Base-by-base conservation (phyloP, 2,888 invertebrate genomes). In the Latheticus oryzae region DNA sequence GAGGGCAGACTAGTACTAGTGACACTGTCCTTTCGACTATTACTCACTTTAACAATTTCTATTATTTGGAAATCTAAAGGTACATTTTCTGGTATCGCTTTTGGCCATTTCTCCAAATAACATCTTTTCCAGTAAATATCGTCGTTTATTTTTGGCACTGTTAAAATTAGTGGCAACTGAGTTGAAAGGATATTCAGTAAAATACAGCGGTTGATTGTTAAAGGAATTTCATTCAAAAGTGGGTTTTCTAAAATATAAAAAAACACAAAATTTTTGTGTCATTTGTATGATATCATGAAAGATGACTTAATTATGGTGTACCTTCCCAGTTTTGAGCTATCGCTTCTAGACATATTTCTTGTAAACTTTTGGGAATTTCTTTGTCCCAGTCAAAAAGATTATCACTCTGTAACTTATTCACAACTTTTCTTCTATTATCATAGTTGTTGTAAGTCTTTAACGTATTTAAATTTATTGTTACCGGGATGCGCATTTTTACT, bases 61-160 rank as follows among this genome's bases (percentile, higher is more conserved):
- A 8, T 35, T 3, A 42, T 42, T 8, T 33, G 32, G 17, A 42
- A 7, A n/a, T 33, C 32, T 23, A 5, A 5, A 2, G 11, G 3
- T 5, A 40, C 32, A 16, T 42, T 24, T 16, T 33, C 13, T 19
- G 60, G 54, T 2, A 70, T 65, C 11, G 65, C 50, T 16, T 69
- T 67, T 1, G 76, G 74, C 77, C 75, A 77, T 17, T 70, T 66
- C 37, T 63, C 51, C 8, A 69, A 11, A 43, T 67, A 76, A 55
- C 75, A 74, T 59, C 70, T 68, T 58, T 72, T 67, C 77, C 77
- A 77, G 53, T 74, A 77, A 35, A 71, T 53, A 54, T 75, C 73
- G 35, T 75, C 70, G 7, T 66, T 37, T 13, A 77, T 75, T 55
- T 67, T 65, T 32, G 69, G 65, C 16, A 76, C 66, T 2, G 74